phyloP scores from a whole-genome alignment of 2,797 vertebrate species.

The Falco berigora region DNA sequence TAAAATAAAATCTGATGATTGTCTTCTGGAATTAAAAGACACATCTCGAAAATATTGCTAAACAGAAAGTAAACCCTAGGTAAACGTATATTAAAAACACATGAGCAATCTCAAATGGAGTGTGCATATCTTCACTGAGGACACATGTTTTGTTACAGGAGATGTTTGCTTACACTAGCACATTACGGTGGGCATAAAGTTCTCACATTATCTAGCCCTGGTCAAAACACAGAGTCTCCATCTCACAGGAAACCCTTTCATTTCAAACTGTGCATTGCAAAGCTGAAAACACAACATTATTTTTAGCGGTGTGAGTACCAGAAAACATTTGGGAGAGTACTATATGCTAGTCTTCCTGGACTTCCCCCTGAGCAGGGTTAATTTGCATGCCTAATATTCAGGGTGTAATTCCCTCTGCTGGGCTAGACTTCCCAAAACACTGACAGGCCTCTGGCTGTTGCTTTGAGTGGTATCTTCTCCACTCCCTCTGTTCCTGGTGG shows the following conservation, averaged over 20 bases:
- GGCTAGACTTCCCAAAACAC: background rate
- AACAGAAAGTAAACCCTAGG: background rate
- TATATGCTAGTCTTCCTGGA: background rate
- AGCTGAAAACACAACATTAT: background rate
- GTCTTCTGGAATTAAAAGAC: background rate
- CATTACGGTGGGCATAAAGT: background rate
- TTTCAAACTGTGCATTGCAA: background rate
- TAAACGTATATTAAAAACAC: background rate
- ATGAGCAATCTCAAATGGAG: background rate
- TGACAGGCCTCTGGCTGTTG: background rate
- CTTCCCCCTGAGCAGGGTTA: background rate
- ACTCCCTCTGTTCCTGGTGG: background rate
- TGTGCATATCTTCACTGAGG: background rate
- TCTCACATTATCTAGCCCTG: background rate
- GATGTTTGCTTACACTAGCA: background rate
- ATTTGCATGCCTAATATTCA: slow-evolving; percentile 19
- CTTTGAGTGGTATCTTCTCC: background rate
- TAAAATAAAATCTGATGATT: background rate
- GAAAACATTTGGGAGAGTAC: background rate
- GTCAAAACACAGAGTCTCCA: background rate
- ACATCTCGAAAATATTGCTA: background rate
- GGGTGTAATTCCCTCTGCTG: background rate
- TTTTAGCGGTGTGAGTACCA: background rate
- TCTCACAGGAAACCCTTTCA: rapidly evolving
- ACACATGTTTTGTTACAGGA: background rate